Base-by-base conservation (phyloP, 2,113 vertebrate genomes). In the Tylochromis polylepis region DNA sequence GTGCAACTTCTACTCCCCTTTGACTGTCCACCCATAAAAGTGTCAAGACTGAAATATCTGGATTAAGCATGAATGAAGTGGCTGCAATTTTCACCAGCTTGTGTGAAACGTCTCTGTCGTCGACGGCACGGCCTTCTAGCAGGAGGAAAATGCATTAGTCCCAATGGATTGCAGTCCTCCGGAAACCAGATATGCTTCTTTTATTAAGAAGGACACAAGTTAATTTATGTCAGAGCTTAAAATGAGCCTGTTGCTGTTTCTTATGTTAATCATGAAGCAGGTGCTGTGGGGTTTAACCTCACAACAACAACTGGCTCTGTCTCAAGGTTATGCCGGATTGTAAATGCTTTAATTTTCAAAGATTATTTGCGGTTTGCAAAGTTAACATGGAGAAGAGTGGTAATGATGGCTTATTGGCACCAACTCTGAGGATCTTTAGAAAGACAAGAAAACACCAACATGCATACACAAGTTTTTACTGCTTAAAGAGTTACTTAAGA, bases 71-170 rank as follows among this genome's bases (percentile, higher is more conserved):
- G 65, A 89, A 90, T 43, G 86, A 88, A 90, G 93, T 43, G 82
- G 93, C 89, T 80, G 91, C 93, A 62, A 53, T 94, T 95, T 94
- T 95, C 93, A 89, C 46, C 91, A 89, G 84, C 86, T 93, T 90
- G 94, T 85, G 91, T 83, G 88, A 95, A 88, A 93, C 56, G 79
- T 87, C 86, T 93, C 85, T 79, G 88, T 95, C 55, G 38, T 58
- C 85, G 34, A 89, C 78, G 27, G 62, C 79, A 56, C 43, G 57
- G 82, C 85, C 86, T 82, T 70, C 81, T 75, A 87, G 91, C 96
- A 96, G 95, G 85, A 96, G 96, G 96, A 92, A 95, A 96, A 96
- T 11, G 79, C 95, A 96, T 96, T 95, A 96, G 93, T 84, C 89
- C 85, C 81, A 29, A 91, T 20, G 53, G 88, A 88, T 85, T 43